Evolutionary conservation across 2,797 vertebrate species (phyloP), one percentile per base, ranked within the genome.

Genomic region (Phoebastria nigripes): DNA sequence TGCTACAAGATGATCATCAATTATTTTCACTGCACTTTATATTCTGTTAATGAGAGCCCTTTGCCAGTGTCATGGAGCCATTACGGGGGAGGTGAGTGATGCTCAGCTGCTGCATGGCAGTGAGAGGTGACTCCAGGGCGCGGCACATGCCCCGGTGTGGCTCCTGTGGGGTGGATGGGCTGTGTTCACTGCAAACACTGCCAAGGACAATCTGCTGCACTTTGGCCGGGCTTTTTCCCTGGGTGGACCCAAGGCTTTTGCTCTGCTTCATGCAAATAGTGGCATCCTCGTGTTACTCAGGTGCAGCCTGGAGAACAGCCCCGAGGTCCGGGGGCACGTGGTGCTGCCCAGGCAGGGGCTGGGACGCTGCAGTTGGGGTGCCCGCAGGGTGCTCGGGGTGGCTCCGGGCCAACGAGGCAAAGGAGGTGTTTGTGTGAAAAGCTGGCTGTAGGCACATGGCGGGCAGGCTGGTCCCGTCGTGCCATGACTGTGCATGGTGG

Each of bases 241-340:
- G 52, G 31, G 31, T 24, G n/a, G 54, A 82, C 71, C 39, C 0
- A 0, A 26, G 74, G 91, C 82, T 84, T 95, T 94, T 95, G 91
- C 31, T 82, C 92, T 69, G 82, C 59, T 55, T 66, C 63, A 54
- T 37, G 67, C 16, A 47, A 65, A 17, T n/a, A 5, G 28, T 33
- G 70, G 15, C 0, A 13, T 47, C 44, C 31, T 29, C 0, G 0
- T 15, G 28, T 66, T 41, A 13, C 49, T 81, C 15, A 2, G 59
- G 63, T 73, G 63, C 69, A 51, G 72, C 82, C 39, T 20, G 33
- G 39, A 20, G 72, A 51, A 1, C 3, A 63, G 77, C 46, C 39
- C n/a, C 1, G 3, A 0, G 1, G 2, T 15, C 19, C 1, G 2
- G 58, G 54, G 49, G 21, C 26, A 6, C 0, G 1, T 1, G 1